Evolutionary conservation across 2,113 vertebrate species (phyloP).

Genomic region (Anseranas semipalmata): DNA sequence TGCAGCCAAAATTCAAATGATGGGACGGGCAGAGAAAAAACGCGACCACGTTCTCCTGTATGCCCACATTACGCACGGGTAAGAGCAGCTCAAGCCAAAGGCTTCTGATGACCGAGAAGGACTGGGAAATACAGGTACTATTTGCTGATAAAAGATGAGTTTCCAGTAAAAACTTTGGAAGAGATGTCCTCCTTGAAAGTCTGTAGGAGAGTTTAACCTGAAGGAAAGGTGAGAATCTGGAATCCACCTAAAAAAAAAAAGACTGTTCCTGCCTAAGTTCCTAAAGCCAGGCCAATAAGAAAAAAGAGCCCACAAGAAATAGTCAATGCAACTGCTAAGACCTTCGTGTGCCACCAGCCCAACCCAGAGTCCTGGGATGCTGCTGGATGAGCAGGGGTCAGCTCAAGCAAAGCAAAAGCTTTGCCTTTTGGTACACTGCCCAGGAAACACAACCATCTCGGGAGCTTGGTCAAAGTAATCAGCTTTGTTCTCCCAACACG

Average conservation of each 20-base stretch:
- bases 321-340: not conserved
- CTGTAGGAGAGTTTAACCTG: not conserved
- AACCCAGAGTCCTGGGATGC: not conserved
- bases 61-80: fast-evolving
- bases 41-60: not conserved
- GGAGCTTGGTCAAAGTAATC: not conserved
- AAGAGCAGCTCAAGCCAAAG: not conserved
- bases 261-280: not conserved
- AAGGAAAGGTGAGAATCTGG: not conserved
- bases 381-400: not conserved
- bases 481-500: not conserved
- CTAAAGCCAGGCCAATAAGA: not conserved
- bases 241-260: not conserved
- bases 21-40: not conserved
- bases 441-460: not conserved
- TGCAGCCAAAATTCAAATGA: not conserved
- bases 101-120: not conserved
- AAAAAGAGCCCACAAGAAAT: not conserved
- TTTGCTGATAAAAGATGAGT: not conserved
- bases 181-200: not conserved
- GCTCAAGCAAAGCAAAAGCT: not conserved
- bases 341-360: not conserved
- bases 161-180: not conserved
- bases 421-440: not conserved
- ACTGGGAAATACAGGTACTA: fast-evolving